Evolutionary conservation across 1,140 invertebrate species (phyloP).

Genomic region (Trichonephila clavata): DNA sequence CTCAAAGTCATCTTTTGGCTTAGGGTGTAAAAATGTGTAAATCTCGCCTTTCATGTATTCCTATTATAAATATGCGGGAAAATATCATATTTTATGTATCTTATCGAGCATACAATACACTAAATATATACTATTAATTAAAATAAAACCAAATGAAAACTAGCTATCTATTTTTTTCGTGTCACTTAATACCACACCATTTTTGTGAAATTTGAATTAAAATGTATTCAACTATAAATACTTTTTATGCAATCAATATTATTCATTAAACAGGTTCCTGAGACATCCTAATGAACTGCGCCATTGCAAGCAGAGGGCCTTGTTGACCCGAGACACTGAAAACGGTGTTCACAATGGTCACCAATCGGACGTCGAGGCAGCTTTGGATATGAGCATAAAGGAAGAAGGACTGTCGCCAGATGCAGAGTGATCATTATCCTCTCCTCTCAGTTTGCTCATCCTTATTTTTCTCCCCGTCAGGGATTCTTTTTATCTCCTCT

Average conservation of each 20-base stretch:
- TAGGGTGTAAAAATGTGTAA: too few species aligned
- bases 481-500: not conserved
- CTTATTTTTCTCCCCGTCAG: not conserved
- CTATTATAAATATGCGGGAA: too few species aligned
- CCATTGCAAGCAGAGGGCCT: constrained; percentile 76
- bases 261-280: constrained; percentile 66
- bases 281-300: constrained; percentile 77
- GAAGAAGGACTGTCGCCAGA: constrained; percentile 72
- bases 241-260: not conserved
- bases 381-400: constrained; percentile 76
- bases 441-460: not conserved
- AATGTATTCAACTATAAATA: not conserved
- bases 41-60: too few species aligned
- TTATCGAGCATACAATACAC: too few species aligned
- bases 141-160: too few species aligned
- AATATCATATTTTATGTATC: too few species aligned
- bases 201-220: too few species aligned
- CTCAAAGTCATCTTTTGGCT: too few species aligned
- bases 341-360: constrained; percentile 14
- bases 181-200: too few species aligned
- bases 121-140: too few species aligned
- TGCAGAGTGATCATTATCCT: not conserved
- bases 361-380: constrained; percentile 60
- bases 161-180: too few species aligned
- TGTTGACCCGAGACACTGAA: constrained; percentile 58